Conservation (phyloP, 2,888 invertebrate species). For the Microdon myrmicae region DNA sequence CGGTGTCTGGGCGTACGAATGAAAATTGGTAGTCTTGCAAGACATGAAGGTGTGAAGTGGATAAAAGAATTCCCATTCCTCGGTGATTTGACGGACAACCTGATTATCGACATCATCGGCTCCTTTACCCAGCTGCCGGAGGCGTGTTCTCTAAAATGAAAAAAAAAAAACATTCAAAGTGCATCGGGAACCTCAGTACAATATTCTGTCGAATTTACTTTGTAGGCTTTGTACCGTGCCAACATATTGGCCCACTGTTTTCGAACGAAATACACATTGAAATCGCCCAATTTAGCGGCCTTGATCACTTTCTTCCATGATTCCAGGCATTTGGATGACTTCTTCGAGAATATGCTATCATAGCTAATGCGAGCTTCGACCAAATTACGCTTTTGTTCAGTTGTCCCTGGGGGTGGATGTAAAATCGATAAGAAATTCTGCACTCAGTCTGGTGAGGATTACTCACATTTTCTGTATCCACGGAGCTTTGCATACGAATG, state of each 20-base stretch:
- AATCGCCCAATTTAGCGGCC: conserved; percentile 59
- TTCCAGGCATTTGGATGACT: conserved; percentile 57
- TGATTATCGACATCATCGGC: conserved; percentile 52
- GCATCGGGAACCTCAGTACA: background rate
- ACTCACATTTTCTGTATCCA: conserved; percentile 61
- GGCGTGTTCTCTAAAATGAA: conserved; percentile 52
- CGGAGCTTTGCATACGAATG: conserved; percentile 62
- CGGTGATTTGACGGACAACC: conserved; percentile 54
- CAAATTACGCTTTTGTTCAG: conserved; percentile 60
- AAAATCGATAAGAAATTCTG: background rate
- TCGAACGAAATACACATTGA: conserved; percentile 60
- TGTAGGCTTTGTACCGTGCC: conserved; percentile 61
- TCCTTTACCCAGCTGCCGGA: conserved; percentile 38
- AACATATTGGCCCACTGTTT: conserved; percentile 63
- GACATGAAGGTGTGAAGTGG: conserved; percentile 62
- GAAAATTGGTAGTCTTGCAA: conserved; percentile 61
- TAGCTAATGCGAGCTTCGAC: conserved; percentile 61
- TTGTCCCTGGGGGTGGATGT: conserved; percentile 63
- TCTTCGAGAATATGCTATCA: conserved; percentile 60
- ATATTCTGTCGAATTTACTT: conserved; percentile 53
- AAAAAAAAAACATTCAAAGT: background rate
- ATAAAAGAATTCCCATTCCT: conserved; percentile 65
- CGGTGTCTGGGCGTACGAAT: conserved; percentile 61
- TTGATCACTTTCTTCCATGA: conserved; percentile 62
- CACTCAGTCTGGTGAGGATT: conserved; percentile 8